Base-by-base conservation (phyloP, 2,888 invertebrate species). In the Pachydiplax longipennis region DNA sequence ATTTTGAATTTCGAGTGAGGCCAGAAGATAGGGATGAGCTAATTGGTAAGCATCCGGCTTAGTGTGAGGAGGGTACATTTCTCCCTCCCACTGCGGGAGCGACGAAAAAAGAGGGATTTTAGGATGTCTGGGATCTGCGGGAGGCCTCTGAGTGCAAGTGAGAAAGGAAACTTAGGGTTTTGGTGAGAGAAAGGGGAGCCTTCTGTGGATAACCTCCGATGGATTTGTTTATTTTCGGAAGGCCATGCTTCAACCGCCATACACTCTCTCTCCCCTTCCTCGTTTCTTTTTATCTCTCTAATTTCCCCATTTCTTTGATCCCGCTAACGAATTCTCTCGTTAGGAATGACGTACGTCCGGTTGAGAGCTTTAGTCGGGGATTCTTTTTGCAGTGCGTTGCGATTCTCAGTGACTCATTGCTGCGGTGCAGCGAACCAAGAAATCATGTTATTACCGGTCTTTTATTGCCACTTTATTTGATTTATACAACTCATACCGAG, bases 151-250 rank as follows among this genome's bases (percentile, higher is more conserved):
- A 31, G 87, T 37, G 87, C 31, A 61, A 87, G 87, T n/a, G 31
- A 87, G 87, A 37, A 58, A 31, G 82, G 87, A 37, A 61, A 58
- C 53, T 31, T 25, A 35, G 83, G 31, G 31, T 83, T 82, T 61
- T 61, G 48, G 87, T 65, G 37, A 37, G 58, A 37, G 83, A 61
- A 13, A 35, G n/a, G 35, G 53, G 53, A 35, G 83, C 83, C 83
- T 53, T 83, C 87, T 87, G 87, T 37, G 87, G 87, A 87, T 87
- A 87, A 87, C 87, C 87, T 87, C 87, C 87, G 61, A 87, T 87
- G 87, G 87, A 65, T 87, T 87, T 87, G 87, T 87, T 87, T 87
- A 87, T 87, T 87, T 87, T 87, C 87, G 87, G 61, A 87, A 87
- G 87, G 61, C 87, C 87, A 37, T 87, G 87, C 87, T 65, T 87